Evolutionary conservation across 2,797 vertebrate genomes (phyloP), one percentile per base, ranked within the genome.

Genomic region (Macroramphosus scolopax): DNA sequence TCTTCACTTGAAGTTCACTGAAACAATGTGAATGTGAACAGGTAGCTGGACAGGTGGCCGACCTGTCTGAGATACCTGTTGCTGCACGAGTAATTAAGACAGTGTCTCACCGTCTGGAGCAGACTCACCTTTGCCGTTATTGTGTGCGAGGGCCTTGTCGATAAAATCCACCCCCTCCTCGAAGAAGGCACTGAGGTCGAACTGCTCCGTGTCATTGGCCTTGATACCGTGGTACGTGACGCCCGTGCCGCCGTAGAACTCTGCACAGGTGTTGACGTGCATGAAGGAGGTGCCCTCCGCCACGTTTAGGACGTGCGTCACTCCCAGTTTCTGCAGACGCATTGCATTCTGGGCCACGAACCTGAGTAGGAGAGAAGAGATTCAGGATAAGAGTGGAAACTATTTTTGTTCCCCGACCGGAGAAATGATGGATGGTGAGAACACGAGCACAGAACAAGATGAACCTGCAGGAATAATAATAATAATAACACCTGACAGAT

Each of bases 251-350:
- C 92, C 75, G 57, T 98, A 98, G 87, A 96, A 98, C 46, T 91
- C 94, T 11, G 87, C 87, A 4, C 81, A 94, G 59, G 96, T 98
- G 87, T 98, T 98, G 75, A 98, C 96, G 1, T 98, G 96, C 96
- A 98, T 98, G 83, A 98, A 98, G 46, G 96, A 98, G 74, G 91
- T 95, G 41, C 96, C 96, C 73, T 98, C 96, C 0, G 96, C 96
- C 7, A 92, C 91, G 12, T 98, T 98, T 55, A 98, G 90, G 72
- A 98, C 84, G 1, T 98, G 96, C 5, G 95, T 98, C 82, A 98
- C 95, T 6, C 95, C 94, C 11, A 97, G 85, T 13, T 84, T 94
- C 87, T 97, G 93, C 75, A 98, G 86, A 50, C 88, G 92, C 84
- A 87, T 87, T 8, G 94, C 85, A 80, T 97, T 94, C 87, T 98